Conservation (phyloP, 2,888 invertebrate genomes). For the Agrilus mali region DNA sequence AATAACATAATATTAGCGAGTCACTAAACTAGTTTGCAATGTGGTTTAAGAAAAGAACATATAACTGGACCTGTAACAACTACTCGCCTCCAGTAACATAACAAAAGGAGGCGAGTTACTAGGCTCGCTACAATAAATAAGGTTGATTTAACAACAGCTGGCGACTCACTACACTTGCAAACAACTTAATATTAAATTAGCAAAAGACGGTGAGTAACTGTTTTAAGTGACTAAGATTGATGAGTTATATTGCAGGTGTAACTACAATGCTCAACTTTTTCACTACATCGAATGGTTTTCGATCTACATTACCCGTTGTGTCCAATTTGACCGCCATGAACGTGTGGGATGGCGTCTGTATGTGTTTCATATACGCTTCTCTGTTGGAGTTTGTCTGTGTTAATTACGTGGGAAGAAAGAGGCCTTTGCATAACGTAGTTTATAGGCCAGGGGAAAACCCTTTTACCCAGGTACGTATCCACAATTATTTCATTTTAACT, state of each 20-base stretch:
- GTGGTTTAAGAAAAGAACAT: no score
- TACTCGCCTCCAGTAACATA: no score
- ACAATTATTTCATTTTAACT: not conserved
- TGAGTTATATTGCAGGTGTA: slow-evolving; percentile 66
- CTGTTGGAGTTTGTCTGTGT: slow-evolving; percentile 89
- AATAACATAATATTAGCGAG: no score
- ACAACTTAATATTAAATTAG: no score
- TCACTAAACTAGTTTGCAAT: no score
- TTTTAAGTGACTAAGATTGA: no score
- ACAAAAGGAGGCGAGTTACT: no score
- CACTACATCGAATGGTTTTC: slow-evolving; percentile 88
- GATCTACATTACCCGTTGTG: slow-evolving; percentile 84
- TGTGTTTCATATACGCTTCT: slow-evolving; percentile 94
- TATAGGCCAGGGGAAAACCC: slow-evolving; percentile 85
- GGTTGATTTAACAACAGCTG: no score
- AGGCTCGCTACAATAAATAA: no score
- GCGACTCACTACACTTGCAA: no score
- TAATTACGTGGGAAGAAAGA: slow-evolving; percentile 85
- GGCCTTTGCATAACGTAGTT: slow-evolving; percentile 79
- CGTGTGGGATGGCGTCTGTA: slow-evolving; percentile 93
- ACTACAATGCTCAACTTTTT: slow-evolving; percentile 98
- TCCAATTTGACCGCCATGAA: slow-evolving; percentile 93
- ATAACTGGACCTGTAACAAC: no score
- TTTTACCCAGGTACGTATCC: slow-evolving; percentile 66
- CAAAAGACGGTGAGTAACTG: no score